Evolutionary conservation across 2,888 invertebrate species (phyloP).

Genomic region (Calliphora vomitoria): DNA sequence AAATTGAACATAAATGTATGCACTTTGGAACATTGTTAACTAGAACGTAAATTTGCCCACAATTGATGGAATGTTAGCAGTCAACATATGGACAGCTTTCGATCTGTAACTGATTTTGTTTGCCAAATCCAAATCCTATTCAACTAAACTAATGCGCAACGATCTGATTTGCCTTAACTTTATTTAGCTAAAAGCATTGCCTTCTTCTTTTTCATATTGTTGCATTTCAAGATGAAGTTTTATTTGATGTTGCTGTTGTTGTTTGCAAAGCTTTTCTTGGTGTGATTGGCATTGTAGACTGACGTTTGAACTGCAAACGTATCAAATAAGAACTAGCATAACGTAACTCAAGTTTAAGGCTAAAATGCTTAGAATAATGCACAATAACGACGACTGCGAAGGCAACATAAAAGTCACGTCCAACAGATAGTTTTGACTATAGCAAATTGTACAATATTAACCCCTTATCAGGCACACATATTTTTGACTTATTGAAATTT

Average conservation of each 20-base stretch:
- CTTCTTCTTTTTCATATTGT: constrained; percentile 33
- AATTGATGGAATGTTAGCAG: constrained; percentile 75
- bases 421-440: constrained; percentile 60
- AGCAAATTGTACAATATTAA: constrained; percentile 67
- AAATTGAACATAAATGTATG: constrained; percentile 28
- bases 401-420: constrained; percentile 67
- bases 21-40: constrained; percentile 62
- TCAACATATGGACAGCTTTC: constrained; percentile 75
- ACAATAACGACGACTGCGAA: constrained; percentile 55
- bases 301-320: constrained; percentile 74
- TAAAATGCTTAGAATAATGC: constrained; percentile 61
- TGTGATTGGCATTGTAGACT: constrained; percentile 70
- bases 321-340: constrained; percentile 70
- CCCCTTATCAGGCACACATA: not conserved
- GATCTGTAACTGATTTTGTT: constrained; percentile 70
- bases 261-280: constrained; percentile 43
- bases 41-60: constrained; percentile 72
- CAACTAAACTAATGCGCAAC: constrained; percentile 68
- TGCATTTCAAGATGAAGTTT: constrained; percentile 43
- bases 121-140: constrained; percentile 52
- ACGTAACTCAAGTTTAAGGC: constrained; percentile 65
- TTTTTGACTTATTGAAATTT: not conserved
- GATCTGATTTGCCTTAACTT: constrained; percentile 70
- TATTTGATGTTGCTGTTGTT: constrained; percentile 4
- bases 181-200: constrained; percentile 65